Evolutionary conservation across 2,888 invertebrate species (phyloP), one percentile per base, ranked within the genome.

Genomic region (Petrolisthes manimaculis): DNA sequence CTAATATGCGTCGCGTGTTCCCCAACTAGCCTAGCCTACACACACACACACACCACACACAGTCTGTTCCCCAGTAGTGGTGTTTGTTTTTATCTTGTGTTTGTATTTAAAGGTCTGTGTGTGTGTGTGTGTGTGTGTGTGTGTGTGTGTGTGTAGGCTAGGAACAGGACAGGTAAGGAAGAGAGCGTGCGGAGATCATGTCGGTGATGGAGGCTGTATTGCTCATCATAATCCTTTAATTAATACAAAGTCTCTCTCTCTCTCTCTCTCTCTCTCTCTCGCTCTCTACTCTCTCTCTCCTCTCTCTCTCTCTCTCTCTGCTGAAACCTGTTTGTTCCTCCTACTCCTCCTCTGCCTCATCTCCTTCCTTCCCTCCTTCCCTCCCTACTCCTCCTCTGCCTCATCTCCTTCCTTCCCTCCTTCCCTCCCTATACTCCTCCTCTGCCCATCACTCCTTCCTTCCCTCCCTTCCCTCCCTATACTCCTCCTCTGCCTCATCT

Each of bases 261-360:
- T 75, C 75, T 12, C 18, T 75, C 75, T 75, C 75, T 21, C 75
- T 21, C 75, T 75, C 18, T 75, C 61, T 12, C 12, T 24, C 74
- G 74, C 74, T 12, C 51, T 79, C n/a, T 79, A 6, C n/a, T 6
- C 6, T 74, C 6, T 74, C 5, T n/a, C 74, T 12, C n/a, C n/a
- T 74, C 75, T 37, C 51, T 79, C 79, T 53, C 51, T 51, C 53
- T 53, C n/a, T n/a, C 24, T 53, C 79, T 79, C 74, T n/a, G 6
- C 74, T 74, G 6, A 21, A 8, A 6, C 74, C 74, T 6, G 5
- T 74, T 9, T 14, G 14, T 61, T 14, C 61, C 14, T 9, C 14
- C 61, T 9, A 8, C 74, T 74, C n/a, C n/a, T n/a, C 5, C n/a
- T 74, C 74, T 74, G 61, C 14, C 61, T 61, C 61, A 61, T 9